Base-by-base conservation (phyloP, 2,797 vertebrate species). In the Arrhamphus sclerolepis region DNA sequence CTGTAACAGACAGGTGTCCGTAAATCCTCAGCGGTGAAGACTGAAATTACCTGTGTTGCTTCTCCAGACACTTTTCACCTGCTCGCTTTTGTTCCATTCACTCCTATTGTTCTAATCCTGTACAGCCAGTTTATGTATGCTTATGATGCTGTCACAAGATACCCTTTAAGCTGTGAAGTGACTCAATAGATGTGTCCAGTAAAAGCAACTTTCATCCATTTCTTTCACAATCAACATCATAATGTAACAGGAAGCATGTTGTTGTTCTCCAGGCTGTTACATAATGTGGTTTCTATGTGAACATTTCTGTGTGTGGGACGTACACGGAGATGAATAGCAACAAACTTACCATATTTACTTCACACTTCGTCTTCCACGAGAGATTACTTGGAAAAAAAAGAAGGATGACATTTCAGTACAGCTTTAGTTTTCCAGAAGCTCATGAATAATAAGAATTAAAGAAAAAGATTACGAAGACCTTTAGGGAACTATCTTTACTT, bases 341-440 rank as follows among this genome's bases (percentile, higher is more conserved):
- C 24, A 8, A 72, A 82, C 85, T 78, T 43, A 72, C 87, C 61
- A 3, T 8, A 34, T 55, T 74, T 92, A 93, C 57, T 87, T 66
- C 57, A 86, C 46, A 52, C 87, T 94, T 81, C 89, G 83, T 84
- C 91, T 94, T 80, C 94, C 92, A 78, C 91, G 92, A 71, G 93
- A 95, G 81, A 97, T 94, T 64, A 95, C 96, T 99, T 31, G 19
- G n/a, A n/a, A 87, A 78, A 73, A 39, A 75, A 1, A 85, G 7
- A 52, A 21, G 76, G 24, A 77, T 1, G 8, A 21, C 5, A 55
- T 44, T 54, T 78, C 16, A 74, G 21, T 21, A 4, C n/a, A 52
- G 2, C 2, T 10, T 8, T 29, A 16, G 8, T 31, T 63, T 59
- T 57, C 6, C 41, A 40, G n/a, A 11, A 29, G 19, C 5, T 31